These are phyloP conservation scores for Capitulum mitella DNA, from an alignment of 2,888 invertebrate genomes.

Conservation along the genomic window DNA sequence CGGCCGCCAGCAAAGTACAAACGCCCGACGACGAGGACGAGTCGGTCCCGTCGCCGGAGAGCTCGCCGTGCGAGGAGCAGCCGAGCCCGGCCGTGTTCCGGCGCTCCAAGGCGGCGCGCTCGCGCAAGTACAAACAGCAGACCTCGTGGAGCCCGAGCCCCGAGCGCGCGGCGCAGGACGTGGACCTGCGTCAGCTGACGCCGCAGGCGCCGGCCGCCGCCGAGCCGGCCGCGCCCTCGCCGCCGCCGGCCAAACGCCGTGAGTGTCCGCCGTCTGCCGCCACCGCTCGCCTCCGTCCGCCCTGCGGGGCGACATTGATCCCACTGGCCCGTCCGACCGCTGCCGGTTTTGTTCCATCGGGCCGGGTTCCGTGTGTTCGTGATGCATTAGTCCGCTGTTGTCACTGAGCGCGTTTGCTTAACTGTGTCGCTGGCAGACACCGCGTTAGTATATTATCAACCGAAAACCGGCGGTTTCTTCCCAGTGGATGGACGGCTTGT, in stretches of 20 bases:
- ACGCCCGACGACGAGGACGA: neutral
- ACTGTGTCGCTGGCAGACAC: no score
- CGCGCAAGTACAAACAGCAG: conserved; percentile 2
- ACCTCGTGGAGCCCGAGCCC: neutral
- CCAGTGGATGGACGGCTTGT: no score
- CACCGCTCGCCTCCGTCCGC: no score
- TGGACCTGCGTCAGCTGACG: neutral
- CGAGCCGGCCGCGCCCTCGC: neutral
- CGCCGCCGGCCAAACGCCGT: conserved; percentile 3
- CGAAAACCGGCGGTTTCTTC: no score
- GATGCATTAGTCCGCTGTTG: no score
- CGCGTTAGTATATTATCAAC: no score
- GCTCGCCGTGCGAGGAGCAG: neutral
- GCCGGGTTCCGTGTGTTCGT: no score
- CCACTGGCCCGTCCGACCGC: no score
- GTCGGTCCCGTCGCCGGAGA: neutral
- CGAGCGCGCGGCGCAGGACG: neutral
- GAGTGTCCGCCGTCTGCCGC: no score
- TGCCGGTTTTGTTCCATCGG: no score
- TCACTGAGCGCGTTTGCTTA: no score
- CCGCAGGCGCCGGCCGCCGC: neutral
- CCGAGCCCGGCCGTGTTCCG: conserved; percentile 18
- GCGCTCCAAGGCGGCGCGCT: neutral
- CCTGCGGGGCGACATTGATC: no score
- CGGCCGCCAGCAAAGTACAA: neutral